Base-by-base conservation (phyloP, 2,797 vertebrate species). In the Dallia pectoralis region DNA sequence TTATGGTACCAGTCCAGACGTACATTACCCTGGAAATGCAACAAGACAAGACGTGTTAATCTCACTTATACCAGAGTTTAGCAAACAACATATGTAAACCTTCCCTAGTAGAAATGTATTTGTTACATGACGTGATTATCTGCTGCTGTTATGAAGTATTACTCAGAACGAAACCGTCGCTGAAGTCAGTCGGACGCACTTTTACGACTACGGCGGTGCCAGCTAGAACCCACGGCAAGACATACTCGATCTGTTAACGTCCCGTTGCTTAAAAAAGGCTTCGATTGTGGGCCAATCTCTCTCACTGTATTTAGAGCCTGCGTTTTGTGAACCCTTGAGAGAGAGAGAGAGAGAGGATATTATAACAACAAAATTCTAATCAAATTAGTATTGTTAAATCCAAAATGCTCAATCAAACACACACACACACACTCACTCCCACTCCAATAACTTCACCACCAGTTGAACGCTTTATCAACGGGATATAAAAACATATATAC, bases 281-380 rank as follows among this genome's bases (percentile, higher is more conserved):
- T 29, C 51, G 56, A 47, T 16, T 30, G 61, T 47, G 36, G 62
- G 61, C 61, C 69, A 65, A 70, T 61, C 72, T 59, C 51, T n/a
- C 36, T 32, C 72, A 77, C 49, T 59, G 71, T 66, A 29, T 70
- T 59, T 15, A 74, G 70, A 77, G 67, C 68, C 47, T 67, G 53
- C 63, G 77, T 72, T 65, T 65, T 63, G 72, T 79, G 66, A 82
- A 82, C n/a, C n/a, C n/a, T n/a, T n/a, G n/a, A n/a, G 49, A 53
- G 7, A 22, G 27, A 14, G 32, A 32, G 62, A 29, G 30, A 7
- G 16, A 30, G 12, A 29, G 14, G 19, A 64, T 18, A 5, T 33
- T 33, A 32, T 33, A 19, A 53, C 6, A 8, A 53, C 8, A 7
- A 53, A 53, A 19, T 53, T 0, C n/a, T n/a, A 53, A 19, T 53